These are phyloP conservation scores for Malurus alboscapulatus DNA, from an alignment of 2,113 vertebrate species.

Conservation along the genomic window DNA sequence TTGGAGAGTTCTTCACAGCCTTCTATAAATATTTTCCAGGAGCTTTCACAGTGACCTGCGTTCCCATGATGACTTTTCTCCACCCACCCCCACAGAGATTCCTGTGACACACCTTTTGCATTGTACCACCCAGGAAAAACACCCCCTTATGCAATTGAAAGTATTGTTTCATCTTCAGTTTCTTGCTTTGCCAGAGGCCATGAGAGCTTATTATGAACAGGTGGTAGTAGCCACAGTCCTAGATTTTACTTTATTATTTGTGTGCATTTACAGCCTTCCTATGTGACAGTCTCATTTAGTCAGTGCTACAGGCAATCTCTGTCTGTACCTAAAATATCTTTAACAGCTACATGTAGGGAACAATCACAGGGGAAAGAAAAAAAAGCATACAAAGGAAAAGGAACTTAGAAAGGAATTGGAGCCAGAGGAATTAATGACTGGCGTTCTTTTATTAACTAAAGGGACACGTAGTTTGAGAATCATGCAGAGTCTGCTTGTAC, in stretches of 20 bases:
- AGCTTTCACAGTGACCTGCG: background rate
- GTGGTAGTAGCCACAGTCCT: constrained; percentile 40
- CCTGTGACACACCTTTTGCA: background rate
- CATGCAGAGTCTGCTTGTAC: constrained; percentile 14
- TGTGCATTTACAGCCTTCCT: constrained; percentile 63
- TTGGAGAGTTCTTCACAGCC: background rate
- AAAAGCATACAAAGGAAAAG: constrained; percentile 50
- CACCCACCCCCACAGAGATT: background rate
- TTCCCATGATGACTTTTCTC: background rate
- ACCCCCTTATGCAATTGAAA: background rate
- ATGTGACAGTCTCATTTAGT: constrained; percentile 70
- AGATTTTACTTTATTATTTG: constrained; percentile 65
- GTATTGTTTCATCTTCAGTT: constrained; percentile 11
- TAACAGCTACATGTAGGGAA: constrained; percentile 51
- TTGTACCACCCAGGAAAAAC: background rate
- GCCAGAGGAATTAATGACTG: constrained; percentile 18
- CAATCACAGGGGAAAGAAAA: constrained; percentile 21
- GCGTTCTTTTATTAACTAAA: constrained; percentile 39
- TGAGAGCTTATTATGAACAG: constrained; percentile 41
- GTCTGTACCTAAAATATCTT: constrained; percentile 65
- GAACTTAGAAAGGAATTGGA: constrained; percentile 44
- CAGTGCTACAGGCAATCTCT: constrained; percentile 66
- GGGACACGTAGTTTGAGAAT: background rate
- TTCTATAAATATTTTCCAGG: background rate
- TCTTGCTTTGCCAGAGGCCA: constrained; percentile 28